Evolutionary conservation across 2,797 vertebrate genomes (phyloP).

Genomic region (Meda fulgida): DNA sequence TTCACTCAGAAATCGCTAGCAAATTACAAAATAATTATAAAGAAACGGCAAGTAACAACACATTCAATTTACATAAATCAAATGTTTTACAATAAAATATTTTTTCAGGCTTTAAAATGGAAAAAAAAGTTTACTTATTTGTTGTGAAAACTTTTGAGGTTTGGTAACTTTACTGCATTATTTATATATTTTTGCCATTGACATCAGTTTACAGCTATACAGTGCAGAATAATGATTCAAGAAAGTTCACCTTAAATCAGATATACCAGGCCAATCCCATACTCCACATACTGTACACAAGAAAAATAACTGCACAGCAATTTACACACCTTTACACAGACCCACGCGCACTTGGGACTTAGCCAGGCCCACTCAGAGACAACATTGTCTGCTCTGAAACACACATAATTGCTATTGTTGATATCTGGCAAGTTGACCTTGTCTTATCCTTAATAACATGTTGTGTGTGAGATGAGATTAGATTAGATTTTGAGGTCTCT

Average conservation of each 20-base stretch:
- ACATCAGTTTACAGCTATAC: not conserved
- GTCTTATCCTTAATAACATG: constrained; percentile 30
- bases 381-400: constrained; percentile 6
- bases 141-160: not conserved
- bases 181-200: not conserved
- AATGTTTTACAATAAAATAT: too few species aligned
- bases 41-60: not conserved
- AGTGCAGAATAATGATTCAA: not conserved
- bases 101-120: too few species aligned
- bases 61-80: not conserved
- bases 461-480: constrained; percentile 21
- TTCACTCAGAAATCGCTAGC: not conserved
- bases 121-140: not conserved
- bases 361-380: not conserved
- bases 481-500: constrained; percentile 37
- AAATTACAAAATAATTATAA: not conserved
- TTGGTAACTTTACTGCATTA: not conserved
- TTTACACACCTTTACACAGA: not conserved
- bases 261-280: not conserved
- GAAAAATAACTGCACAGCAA: too few species aligned
- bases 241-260: not conserved
- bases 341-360: not conserved
- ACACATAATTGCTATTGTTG: constrained; percentile 32
- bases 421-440: constrained; percentile 39
- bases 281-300: too few species aligned